phyloP scores from a whole-genome alignment of 2,888 invertebrate genomes.

The Timandra comae region DNA sequence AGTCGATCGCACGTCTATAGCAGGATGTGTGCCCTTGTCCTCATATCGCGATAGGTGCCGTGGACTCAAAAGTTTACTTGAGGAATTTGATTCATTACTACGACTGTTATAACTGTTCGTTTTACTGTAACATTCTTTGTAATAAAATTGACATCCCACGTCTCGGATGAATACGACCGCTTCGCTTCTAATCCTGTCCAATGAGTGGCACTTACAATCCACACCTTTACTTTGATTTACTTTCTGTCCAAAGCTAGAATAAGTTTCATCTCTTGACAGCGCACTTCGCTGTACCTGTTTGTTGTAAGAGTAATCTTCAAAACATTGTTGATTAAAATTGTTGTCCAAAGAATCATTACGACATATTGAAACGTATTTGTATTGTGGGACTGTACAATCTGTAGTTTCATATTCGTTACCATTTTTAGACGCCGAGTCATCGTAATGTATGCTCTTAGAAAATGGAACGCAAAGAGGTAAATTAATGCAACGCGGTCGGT shows the following conservation, averaged over 20 bases:
- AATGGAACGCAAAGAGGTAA: constrained; percentile 57
- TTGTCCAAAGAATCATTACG: constrained; percentile 29
- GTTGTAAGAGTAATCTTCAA: no score
- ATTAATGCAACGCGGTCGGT: constrained; percentile 62
- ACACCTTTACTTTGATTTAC: constrained; percentile 1
- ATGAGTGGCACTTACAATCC: constrained; percentile 24
- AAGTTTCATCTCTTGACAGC: constrained; percentile 29
- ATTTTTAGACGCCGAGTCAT: constrained; percentile 31
- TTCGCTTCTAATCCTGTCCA: constrained; percentile 25
- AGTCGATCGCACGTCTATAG: constrained; percentile 18
- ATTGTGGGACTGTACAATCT: no score
- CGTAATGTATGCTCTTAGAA: constrained; percentile 45
- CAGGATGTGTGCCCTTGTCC: constrained; percentile 48
- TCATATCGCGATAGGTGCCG: constrained; percentile 39
- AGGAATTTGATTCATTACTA: constrained; percentile 40
- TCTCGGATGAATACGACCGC: constrained; percentile 58
- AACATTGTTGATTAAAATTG: no score
- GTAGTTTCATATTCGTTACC: no score
- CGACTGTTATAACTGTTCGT: constrained; percentile 31
- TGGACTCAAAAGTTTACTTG: constrained; percentile 40
- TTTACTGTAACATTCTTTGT: constrained; percentile 31
- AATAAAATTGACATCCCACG: constrained; percentile 61
- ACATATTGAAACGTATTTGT: constrained; percentile 36
- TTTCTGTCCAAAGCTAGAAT: no score
- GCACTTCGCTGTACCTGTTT: no score